phyloP scores from a whole-genome alignment of 2,888 invertebrate genomes.

The Orthosia incerta region DNA sequence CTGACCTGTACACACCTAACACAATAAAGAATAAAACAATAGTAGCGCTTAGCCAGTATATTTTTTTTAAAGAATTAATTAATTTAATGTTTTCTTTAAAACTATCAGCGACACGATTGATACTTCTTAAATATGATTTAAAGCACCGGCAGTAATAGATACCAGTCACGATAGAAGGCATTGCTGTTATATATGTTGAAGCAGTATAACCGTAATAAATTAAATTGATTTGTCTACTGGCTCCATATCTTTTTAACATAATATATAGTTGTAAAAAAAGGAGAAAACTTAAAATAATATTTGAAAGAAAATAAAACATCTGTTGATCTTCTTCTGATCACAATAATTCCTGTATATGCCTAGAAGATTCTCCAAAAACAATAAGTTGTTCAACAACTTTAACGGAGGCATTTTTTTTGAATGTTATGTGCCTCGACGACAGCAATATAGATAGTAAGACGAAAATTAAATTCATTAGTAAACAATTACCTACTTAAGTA shows the following conservation, averaged over 20 bases:
- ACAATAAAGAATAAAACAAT: not conserved
- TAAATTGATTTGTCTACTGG: not conserved
- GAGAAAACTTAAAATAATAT: not conserved
- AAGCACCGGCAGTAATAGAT: slow-evolving; percentile 9
- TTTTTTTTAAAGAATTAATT: not conserved
- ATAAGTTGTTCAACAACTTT: not conserved
- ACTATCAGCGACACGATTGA: not conserved
- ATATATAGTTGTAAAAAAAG: not conserved
- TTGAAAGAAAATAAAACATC: not conserved
- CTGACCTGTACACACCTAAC: not conserved
- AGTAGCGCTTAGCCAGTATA: not conserved
- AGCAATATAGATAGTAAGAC: not conserved
- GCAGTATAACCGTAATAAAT: not conserved
- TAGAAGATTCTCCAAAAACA: not conserved
- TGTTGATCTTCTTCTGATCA: not conserved
- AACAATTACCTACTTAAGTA: too few species aligned
- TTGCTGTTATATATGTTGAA: not conserved
- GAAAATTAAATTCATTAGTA: not conserved
- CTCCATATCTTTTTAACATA: too few species aligned
- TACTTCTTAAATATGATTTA: not conserved
- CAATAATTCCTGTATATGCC: not conserved
- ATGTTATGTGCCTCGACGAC: not conserved
- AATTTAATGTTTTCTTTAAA: slow-evolving; percentile 4
- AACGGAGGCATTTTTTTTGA: not conserved
- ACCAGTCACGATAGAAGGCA: not conserved